phyloP scores from a whole-genome alignment of 2,888 invertebrate species.

The Machimus rusticus region DNA sequence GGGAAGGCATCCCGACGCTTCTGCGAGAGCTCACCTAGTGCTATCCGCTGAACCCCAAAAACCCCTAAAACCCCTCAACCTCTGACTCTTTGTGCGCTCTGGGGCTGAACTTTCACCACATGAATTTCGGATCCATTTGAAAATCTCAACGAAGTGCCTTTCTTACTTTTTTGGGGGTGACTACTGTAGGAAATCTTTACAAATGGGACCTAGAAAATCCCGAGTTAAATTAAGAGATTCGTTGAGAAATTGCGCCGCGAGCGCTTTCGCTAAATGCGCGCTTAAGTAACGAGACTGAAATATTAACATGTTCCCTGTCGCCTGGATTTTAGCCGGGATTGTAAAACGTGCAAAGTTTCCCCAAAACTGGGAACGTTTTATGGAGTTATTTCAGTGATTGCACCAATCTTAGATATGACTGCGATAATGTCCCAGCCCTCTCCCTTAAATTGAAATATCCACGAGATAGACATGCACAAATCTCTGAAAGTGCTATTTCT shows the following conservation, averaged over 20 bases:
- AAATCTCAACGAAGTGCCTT: slow-evolving; percentile 12
- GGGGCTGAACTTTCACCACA: slow-evolving; percentile 29
- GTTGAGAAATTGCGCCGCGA: neutral
- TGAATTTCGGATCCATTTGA: slow-evolving; percentile 21
- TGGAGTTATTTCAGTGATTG: neutral
- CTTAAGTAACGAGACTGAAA: neutral
- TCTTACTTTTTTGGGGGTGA: neutral
- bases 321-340: neutral
- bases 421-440: neutral
- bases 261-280: neutral
- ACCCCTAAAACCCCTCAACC: neutral
- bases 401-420: neutral
- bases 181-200: slow-evolving; percentile 10
- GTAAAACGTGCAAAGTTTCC: neutral
- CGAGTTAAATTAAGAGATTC: slow-evolving; percentile 3
- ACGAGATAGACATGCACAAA: neutral
- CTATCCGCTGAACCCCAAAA: neutral
- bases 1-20: neutral
- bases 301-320: neutral
- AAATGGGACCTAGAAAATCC: slow-evolving; percentile 19
- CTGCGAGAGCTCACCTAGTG: neutral
- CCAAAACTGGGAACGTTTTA: neutral
- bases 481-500: neutral
- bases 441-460: neutral
- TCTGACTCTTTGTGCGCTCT: slow-evolving; percentile 3